phyloP scores from a whole-genome alignment of 2,888 invertebrate species.

The Phengaris arion region DNA sequence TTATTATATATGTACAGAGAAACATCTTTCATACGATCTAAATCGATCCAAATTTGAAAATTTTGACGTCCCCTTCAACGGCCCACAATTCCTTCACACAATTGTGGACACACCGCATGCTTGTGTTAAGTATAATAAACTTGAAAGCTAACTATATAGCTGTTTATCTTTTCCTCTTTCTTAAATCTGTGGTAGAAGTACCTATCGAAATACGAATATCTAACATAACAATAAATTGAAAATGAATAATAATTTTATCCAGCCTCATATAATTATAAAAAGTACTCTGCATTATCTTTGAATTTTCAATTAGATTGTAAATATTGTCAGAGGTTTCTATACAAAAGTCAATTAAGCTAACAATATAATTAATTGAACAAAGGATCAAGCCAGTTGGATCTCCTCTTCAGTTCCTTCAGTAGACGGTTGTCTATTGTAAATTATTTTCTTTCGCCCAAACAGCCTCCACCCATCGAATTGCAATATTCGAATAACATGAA shows the following conservation, averaged over 20 bases:
- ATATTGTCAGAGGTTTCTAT: neutral
- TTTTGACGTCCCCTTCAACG: too few relatives aligned
- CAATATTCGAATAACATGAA: conserved; percentile 51
- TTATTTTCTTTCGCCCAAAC: conserved; percentile 39
- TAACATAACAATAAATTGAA: too few relatives aligned
- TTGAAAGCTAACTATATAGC: too few relatives aligned
- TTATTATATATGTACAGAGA: too few relatives aligned
- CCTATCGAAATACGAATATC: too few relatives aligned
- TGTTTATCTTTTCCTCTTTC: too few relatives aligned
- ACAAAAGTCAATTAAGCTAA: conserved; percentile 11
- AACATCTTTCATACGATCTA: too few relatives aligned
- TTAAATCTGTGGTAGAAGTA: too few relatives aligned
- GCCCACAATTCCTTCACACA: too few relatives aligned
- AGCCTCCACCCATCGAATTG: conserved; percentile 43
- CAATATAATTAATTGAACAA: conserved; percentile 25
- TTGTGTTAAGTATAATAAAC: too few relatives aligned
- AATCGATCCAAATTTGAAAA: too few relatives aligned
- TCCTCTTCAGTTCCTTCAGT: conserved; percentile 14
- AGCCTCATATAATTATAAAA: neutral
- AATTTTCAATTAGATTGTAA: neutral
- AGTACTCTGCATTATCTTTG: neutral
- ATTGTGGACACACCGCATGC: too few relatives aligned
- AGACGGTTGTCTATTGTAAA: conserved; percentile 33
- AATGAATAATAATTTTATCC: neutral
- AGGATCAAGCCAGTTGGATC: neutral